phyloP scores from a whole-genome alignment of 2,888 invertebrate species.

The Drosophila neutralis region DNA sequence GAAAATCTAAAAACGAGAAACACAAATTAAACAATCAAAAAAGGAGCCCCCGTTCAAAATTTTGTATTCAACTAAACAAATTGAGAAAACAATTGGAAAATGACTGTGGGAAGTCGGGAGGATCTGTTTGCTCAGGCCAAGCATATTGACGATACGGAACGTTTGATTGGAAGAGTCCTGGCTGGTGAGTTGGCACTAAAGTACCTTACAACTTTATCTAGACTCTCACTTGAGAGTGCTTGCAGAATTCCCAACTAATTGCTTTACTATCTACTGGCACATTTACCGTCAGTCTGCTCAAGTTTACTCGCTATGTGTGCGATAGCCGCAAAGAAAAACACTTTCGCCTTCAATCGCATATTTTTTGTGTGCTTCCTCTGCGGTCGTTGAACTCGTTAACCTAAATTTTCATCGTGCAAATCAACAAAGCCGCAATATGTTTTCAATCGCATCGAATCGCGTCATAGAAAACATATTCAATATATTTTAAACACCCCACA shows the following conservation, averaged over 20 bases:
- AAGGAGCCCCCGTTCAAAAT: background rate
- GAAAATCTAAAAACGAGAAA: constrained; percentile 9
- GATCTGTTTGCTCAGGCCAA: constrained; percentile 83
- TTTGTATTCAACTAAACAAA: background rate
- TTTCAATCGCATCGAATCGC: constrained; percentile 16
- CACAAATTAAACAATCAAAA: constrained; percentile 2
- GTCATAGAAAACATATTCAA: constrained; percentile 22
- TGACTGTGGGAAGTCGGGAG: constrained; percentile 84
- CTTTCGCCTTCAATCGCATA: constrained; percentile 56
- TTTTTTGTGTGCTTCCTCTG: constrained; percentile 55
- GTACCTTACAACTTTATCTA: background rate
- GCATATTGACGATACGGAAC: constrained; percentile 83
- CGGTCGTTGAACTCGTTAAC: constrained; percentile 83
- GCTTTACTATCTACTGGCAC: background rate
- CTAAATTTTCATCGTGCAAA: constrained; percentile 68
- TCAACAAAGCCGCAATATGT: constrained; percentile 39
- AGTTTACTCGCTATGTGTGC: background rate
- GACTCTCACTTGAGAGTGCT: background rate
- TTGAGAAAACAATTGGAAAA: constrained; percentile 35
- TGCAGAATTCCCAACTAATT: background rate
- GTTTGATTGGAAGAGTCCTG: constrained; percentile 83
- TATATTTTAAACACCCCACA: background rate
- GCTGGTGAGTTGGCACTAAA: constrained; percentile 81
- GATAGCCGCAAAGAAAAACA: constrained; percentile 8
- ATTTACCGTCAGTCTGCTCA: constrained; percentile 8